phyloP scores from a whole-genome alignment of 2,888 invertebrate species.

The Tetragonula carbonaria region DNA sequence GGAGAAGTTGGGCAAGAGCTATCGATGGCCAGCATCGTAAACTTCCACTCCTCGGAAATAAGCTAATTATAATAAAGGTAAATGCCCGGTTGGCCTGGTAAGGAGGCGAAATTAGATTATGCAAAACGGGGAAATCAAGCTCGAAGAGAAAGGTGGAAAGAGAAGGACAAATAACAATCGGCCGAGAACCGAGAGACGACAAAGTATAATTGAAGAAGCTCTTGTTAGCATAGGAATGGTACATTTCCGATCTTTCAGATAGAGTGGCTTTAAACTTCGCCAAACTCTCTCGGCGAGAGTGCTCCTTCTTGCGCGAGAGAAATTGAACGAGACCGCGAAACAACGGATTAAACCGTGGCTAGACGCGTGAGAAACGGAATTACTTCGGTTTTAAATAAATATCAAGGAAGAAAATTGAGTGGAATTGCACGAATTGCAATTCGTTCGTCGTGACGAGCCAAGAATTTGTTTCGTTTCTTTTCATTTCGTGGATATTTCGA shows the following conservation, averaged over 20 bases:
- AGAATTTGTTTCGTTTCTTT: slow-evolving; percentile 17
- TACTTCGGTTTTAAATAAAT: slow-evolving; percentile 64
- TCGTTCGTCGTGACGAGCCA: slow-evolving; percentile 51
- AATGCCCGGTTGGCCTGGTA: slow-evolving; percentile 48
- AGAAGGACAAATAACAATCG: slow-evolving; percentile 62
- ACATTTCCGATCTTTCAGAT: slow-evolving; percentile 65
- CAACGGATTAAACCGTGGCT: slow-evolving; percentile 33
- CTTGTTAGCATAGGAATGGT: slow-evolving; percentile 71
- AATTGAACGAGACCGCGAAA: slow-evolving; percentile 61
- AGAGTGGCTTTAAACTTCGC: slow-evolving; percentile 65
- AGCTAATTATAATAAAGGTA: slow-evolving; percentile 59
- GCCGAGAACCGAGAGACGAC: slow-evolving; percentile 51
- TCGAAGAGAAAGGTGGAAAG: slow-evolving; percentile 30
- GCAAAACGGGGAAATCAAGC: slow-evolving; percentile 63
- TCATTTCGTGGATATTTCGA: neutral
- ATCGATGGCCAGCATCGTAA: slow-evolving; percentile 33
- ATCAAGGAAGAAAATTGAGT: slow-evolving; percentile 44
- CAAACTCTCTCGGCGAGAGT: slow-evolving; percentile 44
- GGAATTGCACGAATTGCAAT: slow-evolving; percentile 36
- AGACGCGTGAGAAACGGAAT: slow-evolving; percentile 49
- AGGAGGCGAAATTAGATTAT: slow-evolving; percentile 61
- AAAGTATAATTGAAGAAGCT: slow-evolving; percentile 67
- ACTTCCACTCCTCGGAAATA: slow-evolving; percentile 41
- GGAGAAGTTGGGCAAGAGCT: neutral
- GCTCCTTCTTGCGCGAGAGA: slow-evolving; percentile 48